A percentile compares a stretch with the other conserved stretches of the same genome.
These are phyloP conservation scores for Microctonus brassicae DNA, from an alignment of 2,888 invertebrate species.

Conservation along the genomic window DNA sequence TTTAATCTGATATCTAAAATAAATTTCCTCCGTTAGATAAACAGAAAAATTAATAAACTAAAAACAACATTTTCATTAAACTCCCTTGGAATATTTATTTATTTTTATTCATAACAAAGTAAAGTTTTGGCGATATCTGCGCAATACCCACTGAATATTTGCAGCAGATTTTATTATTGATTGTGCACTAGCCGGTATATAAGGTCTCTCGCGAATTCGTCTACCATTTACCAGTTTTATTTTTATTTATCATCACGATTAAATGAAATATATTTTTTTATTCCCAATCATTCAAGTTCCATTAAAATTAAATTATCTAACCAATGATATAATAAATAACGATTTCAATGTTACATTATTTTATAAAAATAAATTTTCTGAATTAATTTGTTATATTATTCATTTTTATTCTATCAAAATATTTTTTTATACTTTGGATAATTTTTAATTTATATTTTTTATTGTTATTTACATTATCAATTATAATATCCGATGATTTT, in stretches of 20 bases:
- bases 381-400: too few species aligned
- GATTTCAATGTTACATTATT: too few species aligned
- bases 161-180: constrained; percentile 16
- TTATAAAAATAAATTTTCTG: too few species aligned
- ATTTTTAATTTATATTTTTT: not conserved
- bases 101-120: not conserved
- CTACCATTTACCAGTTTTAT: not conserved
- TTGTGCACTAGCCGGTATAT: constrained; percentile 8
- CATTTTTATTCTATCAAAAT: too few species aligned
- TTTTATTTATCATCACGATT: not conserved
- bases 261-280: not conserved
- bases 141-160: not conserved
- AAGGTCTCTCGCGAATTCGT: not conserved
- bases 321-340: not conserved
- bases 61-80: not conserved
- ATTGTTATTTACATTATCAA: not conserved
- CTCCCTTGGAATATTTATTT: not conserved
- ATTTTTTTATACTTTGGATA: not conserved
- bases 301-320: too few species aligned
- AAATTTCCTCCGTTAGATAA: not conserved
- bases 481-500: constrained; percentile 19
- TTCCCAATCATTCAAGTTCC: too few species aligned
- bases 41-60: not conserved
- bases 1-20: not conserved
- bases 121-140: not conserved